Evolutionary conservation across 2,888 invertebrate genomes (phyloP).

Genomic region (Branchellion lobata): DNA sequence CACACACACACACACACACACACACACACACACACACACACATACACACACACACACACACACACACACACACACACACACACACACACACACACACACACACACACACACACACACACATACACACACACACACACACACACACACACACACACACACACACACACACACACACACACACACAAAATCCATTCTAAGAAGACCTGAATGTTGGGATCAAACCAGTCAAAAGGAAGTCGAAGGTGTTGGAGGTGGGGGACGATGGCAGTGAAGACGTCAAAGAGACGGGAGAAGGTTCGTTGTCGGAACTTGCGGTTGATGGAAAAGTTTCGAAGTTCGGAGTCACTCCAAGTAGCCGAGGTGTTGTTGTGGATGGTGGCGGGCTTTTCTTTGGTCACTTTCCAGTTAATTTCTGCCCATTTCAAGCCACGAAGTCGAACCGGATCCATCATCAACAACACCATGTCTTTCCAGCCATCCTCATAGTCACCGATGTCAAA

Average conservation of each 20-base stretch:
- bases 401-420: conserved; percentile 59
- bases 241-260: conserved; percentile 57
- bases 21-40: too few species aligned
- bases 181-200: too few species aligned
- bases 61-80: too few species aligned
- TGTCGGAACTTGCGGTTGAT: conserved; percentile 56
- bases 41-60: too few species aligned
- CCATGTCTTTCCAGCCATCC: conserved; percentile 56
- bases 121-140: too few species aligned
- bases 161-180: too few species aligned
- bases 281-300: conserved; percentile 57
- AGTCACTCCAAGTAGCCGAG: conserved; percentile 51
- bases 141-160: too few species aligned
- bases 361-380: conserved; percentile 55
- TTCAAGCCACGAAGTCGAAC: conserved; percentile 54
- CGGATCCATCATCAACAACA: conserved; percentile 54
- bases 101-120: too few species aligned
- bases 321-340: conserved; percentile 55
- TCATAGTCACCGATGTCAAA: conserved; percentile 59
- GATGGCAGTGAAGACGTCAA: conserved; percentile 56
- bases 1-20: too few species aligned
- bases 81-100: too few species aligned
- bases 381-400: conserved; percentile 56
- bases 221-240: conserved; percentile 60
- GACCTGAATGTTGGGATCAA: conserved; percentile 55